Evolutionary conservation across 2,113 vertebrate species (phyloP), one percentile per base, ranked within the genome.

Genomic region (Perca flavescens): DNA sequence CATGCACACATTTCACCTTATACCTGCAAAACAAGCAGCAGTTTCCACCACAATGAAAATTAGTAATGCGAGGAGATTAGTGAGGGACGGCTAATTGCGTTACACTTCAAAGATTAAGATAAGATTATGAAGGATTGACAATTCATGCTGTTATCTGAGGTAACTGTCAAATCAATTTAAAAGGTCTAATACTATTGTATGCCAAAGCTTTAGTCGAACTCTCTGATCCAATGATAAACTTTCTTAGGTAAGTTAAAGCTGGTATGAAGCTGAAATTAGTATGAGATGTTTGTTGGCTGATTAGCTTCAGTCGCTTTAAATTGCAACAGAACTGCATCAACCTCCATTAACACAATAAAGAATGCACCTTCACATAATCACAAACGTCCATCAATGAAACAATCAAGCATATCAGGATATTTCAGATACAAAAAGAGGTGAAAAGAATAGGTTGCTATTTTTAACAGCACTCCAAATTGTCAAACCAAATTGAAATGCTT

Each of bases 81-180:
- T 90, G 69, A 66, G 62, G 31, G 66, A 70, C 11, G 19, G 77
- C 62, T 87, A 85, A 90, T 67, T 91, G 62, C 83, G 81, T 86
- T 80, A 77, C 64, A 83, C 74, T 84, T 86, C 21, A 83, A 65
- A 85, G 78, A 88, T 74, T 47, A 21, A 86, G 84, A 87, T 87
- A 81, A 78, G 61, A 89, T 83, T 80, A 54, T 66, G 28, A 76
- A 74, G 60, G 50, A 79, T 88, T 67, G 65, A 85, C 53, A 72
- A 84, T 77, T 74, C 43, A 57, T 46, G 47, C 40, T 63, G 58
- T 72, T 82, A 84, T 85, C 74, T 60, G 22, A 65, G n/a, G 6
- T 68, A 86, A 64, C 63, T 65, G 58, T 77, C 65, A 87, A 69
- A 63, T 67, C 52, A 84, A 74, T 88, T 83, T 13, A 66, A 76